A percentile compares a stretch with the other conserved stretches of the same genome.
Conservation (phyloP, 2,888 invertebrate genomes). For the Papilio demoleus region DNA sequence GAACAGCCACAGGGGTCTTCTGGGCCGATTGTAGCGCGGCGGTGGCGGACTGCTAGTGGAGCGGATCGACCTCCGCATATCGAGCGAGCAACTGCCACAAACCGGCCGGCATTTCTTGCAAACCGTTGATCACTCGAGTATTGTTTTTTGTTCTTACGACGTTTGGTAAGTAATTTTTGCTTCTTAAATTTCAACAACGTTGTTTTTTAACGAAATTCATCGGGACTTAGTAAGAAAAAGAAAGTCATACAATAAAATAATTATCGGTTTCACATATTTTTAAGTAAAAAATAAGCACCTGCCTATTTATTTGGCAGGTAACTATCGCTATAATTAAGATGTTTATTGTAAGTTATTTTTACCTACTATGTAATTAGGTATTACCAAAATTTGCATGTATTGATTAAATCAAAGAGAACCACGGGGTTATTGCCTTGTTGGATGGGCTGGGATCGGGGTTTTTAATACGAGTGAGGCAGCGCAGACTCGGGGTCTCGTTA, state of each 20-base stretch:
- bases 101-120: constrained; percentile 78
- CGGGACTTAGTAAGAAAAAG: background rate
- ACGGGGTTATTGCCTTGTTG: constrained; percentile 23
- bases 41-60: constrained; percentile 71
- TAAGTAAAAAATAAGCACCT: background rate
- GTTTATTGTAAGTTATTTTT: background rate
- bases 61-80: constrained; percentile 70
- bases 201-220: too few relatives aligned
- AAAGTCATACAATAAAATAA: background rate
- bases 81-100: constrained; percentile 61
- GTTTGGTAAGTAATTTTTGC: constrained; percentile 58
- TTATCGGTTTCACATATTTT: background rate
- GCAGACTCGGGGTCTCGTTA: constrained; percentile 61
- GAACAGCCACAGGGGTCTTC: constrained; percentile 66
- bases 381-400: background rate
- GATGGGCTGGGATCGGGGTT: constrained; percentile 41
- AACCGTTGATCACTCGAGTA: constrained; percentile 66
- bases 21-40: constrained; percentile 66
- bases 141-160: constrained; percentile 55
- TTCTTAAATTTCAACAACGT: background rate
- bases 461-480: constrained; percentile 37
- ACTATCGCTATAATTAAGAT: too few relatives aligned
- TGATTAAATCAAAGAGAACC: background rate
- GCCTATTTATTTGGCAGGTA: too few relatives aligned
- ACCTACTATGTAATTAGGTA: too few relatives aligned